phyloP scores from a whole-genome alignment of 2,888 invertebrate species.

The Endotricha flammealis region DNA sequence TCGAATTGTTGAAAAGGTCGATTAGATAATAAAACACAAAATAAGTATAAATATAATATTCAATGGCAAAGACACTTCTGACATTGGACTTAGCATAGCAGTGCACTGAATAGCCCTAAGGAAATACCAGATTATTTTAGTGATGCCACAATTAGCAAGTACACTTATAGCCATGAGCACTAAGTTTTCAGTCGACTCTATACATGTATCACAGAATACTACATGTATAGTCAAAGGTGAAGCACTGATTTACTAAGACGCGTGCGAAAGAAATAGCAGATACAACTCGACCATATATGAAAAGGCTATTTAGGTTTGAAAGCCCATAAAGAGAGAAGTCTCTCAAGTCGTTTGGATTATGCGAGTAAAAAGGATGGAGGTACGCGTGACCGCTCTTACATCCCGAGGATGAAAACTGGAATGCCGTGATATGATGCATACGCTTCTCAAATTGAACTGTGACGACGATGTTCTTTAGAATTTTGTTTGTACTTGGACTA shows the following conservation, averaged over 20 bases:
- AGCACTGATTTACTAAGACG: conserved; percentile 35
- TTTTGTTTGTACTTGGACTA: conserved; percentile 20
- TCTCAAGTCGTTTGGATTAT: conserved; percentile 26
- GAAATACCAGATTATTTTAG: conserved; percentile 64
- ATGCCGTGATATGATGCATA: conserved; percentile 33
- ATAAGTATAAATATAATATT: too few relatives aligned
- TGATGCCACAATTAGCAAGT: conserved; percentile 50
- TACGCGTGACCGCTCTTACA: conserved; percentile 49
- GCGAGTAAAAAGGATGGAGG: conserved; percentile 37
- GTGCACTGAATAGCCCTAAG: conserved; percentile 38
- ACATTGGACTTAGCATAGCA: conserved; percentile 20
- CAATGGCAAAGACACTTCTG: too few relatives aligned
- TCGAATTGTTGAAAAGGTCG: too few relatives aligned
- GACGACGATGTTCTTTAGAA: conserved; percentile 10
- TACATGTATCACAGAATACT: too few relatives aligned
- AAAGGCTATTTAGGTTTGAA: conserved; percentile 28
- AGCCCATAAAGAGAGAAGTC: conserved; percentile 25
- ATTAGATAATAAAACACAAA: too few relatives aligned
- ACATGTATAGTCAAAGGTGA: conserved; percentile 22
- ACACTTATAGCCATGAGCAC: conserved; percentile 36
- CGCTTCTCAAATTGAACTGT: conserved; percentile 28
- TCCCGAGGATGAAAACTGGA: conserved; percentile 45
- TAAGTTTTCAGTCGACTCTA: conserved; percentile 23
- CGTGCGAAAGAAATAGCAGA: conserved; percentile 32
- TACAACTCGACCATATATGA: conserved; percentile 26